Evolutionary conservation across 2,888 invertebrate genomes (phyloP).

Genomic region (Blastobasis lacticolella): DNA sequence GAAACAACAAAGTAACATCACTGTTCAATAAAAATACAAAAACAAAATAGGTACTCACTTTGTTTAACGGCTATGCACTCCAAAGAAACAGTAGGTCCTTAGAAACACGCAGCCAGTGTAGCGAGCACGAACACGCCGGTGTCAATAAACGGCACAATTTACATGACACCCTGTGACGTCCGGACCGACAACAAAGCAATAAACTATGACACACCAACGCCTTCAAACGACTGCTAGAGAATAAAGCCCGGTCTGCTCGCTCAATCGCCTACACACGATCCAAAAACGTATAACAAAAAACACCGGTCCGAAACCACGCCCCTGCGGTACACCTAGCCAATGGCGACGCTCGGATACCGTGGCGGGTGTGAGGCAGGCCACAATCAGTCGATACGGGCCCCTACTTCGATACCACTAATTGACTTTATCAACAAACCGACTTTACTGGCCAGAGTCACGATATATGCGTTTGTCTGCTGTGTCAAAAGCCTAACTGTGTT

Average conservation of each 20-base stretch:
- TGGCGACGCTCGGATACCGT: conserved; percentile 41
- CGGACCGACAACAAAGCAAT: conserved; percentile 53
- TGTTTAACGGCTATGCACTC: conserved; percentile 35
- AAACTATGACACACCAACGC: conserved; percentile 71
- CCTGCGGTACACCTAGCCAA: conserved; percentile 56
- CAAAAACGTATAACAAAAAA: conserved; percentile 61
- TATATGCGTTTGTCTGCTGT: conserved; percentile 68
- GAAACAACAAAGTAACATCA: too few species aligned
- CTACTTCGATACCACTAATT: conserved; percentile 72
- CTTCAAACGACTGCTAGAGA: conserved; percentile 68
- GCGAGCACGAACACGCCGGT: conserved; percentile 44
- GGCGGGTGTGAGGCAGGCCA: conserved; percentile 57
- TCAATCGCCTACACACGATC: conserved; percentile 60
- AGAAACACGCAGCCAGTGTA: conserved; percentile 41
- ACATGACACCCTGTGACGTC: conserved; percentile 52
- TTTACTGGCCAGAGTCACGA: conserved; percentile 72
- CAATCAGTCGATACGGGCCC: conserved; percentile 65
- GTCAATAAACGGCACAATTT: conserved; percentile 56
- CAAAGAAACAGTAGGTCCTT: conserved; percentile 42
- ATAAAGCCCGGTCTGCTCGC: conserved; percentile 50
- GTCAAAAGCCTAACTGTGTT: conserved; percentile 69
- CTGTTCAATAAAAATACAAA: conserved; percentile 5
- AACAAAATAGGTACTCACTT: conserved; percentile 34
- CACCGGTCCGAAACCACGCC: conserved; percentile 59
- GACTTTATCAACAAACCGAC: conserved; percentile 74